phyloP scores from a whole-genome alignment of 2,113 vertebrate genomes.

The Peucedramus taeniatus region DNA sequence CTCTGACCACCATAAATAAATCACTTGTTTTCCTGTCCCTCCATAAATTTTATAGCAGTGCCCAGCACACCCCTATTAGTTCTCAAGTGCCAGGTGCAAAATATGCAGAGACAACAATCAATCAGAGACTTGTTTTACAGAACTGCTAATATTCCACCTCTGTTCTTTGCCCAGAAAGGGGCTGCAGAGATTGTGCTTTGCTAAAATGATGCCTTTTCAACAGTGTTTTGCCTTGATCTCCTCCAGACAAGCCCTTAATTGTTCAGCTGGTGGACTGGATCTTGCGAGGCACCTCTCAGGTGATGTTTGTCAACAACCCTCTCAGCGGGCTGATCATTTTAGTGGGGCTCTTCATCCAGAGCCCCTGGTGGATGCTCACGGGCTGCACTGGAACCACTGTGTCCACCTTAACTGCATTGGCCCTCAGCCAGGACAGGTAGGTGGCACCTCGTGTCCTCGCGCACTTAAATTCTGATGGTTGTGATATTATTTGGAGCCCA shows the following conservation, averaged over 20 bases:
- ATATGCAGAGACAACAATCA: background rate
- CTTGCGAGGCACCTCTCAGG: slow-evolving; percentile 88
- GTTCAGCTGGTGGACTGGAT: slow-evolving; percentile 91
- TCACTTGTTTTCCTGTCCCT: background rate
- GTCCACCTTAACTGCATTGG: slow-evolving; percentile 85
- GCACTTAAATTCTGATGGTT: accelerated
- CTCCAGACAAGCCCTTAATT: slow-evolving; percentile 82
- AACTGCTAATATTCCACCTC: background rate
- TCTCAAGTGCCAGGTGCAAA: slow-evolving; percentile 3
- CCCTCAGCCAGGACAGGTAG: slow-evolving; percentile 89
- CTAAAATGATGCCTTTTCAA: background rate
- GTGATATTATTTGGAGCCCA: background rate
- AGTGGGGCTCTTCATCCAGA: slow-evolving; percentile 87
- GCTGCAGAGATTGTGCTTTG: background rate
- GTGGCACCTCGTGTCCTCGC: accelerated
- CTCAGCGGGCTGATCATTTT: slow-evolving; percentile 88
- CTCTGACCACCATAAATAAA: background rate
- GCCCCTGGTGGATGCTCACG: slow-evolving; percentile 89
- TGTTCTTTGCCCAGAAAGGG: background rate
- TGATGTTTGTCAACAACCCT: slow-evolving; percentile 97
- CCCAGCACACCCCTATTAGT: background rate
- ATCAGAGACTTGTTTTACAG: background rate
- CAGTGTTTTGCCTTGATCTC: background rate
- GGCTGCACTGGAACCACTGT: slow-evolving; percentile 83
- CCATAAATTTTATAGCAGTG: background rate